Conservation (phyloP, 2,113 vertebrate species). For the Neotragus moschatus region DNA sequence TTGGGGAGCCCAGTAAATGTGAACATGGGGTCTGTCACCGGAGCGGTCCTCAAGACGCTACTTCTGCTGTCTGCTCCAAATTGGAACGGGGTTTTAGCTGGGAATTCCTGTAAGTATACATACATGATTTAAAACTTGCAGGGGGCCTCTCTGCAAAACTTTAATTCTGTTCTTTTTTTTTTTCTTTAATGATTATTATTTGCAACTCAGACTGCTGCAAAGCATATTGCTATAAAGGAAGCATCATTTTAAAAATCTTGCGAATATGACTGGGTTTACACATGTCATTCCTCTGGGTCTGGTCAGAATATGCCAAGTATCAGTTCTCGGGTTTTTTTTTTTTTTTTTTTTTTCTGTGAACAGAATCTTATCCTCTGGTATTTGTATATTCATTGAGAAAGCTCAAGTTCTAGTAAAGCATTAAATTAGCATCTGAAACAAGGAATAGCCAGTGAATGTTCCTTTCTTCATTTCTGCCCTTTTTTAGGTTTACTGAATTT, state of each 20-base stretch:
- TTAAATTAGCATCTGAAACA: conserved; percentile 66
- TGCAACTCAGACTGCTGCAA: conserved; percentile 1
- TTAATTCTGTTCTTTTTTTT: conserved; percentile 55
- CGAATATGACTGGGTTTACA: background rate
- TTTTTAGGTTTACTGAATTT: conserved; percentile 52
- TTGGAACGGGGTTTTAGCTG: conserved; percentile 61
- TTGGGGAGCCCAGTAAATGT: conserved; percentile 61
- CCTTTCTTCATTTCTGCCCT: conserved; percentile 28
- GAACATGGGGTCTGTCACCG: conserved; percentile 81
- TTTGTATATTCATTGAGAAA: conserved; percentile 62
- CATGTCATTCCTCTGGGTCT: background rate
- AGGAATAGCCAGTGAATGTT: conserved; percentile 37
- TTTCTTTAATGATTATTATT: conserved; percentile 11
- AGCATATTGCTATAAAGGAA: conserved; percentile 32
- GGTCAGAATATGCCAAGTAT: conserved; percentile 33
- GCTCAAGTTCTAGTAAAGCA: conserved; percentile 44
- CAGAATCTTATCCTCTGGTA: background rate
- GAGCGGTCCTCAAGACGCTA: conserved; percentile 76
- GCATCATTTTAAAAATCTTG: background rate
- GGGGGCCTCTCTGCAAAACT: conserved; percentile 72
- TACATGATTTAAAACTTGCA: conserved; percentile 74
- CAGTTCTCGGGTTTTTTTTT: conserved; percentile 31
- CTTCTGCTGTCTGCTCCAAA: conserved; percentile 71
- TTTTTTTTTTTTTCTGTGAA: background rate
- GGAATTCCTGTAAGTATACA: conserved; percentile 81